Conservation (phyloP, 2,113 vertebrate species). For the Tachysurus fulvidraco region DNA sequence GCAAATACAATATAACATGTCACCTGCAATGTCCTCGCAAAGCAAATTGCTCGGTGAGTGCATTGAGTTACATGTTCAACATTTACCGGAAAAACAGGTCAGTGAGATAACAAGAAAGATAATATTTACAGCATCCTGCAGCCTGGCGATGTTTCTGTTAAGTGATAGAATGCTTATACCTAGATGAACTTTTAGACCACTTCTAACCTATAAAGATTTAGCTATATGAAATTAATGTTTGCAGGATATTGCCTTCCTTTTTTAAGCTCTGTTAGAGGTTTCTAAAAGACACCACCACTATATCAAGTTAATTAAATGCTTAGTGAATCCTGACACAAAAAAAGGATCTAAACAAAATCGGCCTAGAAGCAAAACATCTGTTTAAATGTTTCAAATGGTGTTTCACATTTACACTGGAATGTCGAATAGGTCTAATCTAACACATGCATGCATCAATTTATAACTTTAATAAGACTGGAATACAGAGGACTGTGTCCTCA, state of each 20-base stretch:
- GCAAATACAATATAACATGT: conserved; percentile 67
- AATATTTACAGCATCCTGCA: conserved; percentile 72
- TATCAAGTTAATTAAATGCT: conserved; percentile 27
- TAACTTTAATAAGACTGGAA: conserved; percentile 67
- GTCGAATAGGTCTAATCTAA: conserved; percentile 61
- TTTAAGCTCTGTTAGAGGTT: neutral
- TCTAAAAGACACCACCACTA: neutral
- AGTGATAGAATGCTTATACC: neutral
- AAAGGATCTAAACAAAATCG: conserved; percentile 24
- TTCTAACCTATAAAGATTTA: neutral
- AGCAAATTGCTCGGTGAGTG: conserved; percentile 64
- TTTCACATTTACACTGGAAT: conserved; percentile 61
- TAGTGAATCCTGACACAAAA: neutral
- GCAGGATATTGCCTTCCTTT: neutral
- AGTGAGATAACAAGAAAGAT: conserved; percentile 75
- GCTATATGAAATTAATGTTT: neutral
- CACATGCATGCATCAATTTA: conserved; percentile 55
- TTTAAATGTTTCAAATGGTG: conserved; percentile 61
- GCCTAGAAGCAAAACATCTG: conserved; percentile 28
- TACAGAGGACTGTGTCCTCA: conserved; percentile 68
- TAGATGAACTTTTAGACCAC: neutral
- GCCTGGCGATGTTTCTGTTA: neutral
- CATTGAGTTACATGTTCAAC: conserved; percentile 72
- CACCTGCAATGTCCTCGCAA: conserved; percentile 73
- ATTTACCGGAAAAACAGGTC: conserved; percentile 77